Evolutionary conservation across 1,140 invertebrate genomes (phyloP), one percentile per base, ranked within the genome.

Genomic region (Camponotus pennsylvanicus): DNA sequence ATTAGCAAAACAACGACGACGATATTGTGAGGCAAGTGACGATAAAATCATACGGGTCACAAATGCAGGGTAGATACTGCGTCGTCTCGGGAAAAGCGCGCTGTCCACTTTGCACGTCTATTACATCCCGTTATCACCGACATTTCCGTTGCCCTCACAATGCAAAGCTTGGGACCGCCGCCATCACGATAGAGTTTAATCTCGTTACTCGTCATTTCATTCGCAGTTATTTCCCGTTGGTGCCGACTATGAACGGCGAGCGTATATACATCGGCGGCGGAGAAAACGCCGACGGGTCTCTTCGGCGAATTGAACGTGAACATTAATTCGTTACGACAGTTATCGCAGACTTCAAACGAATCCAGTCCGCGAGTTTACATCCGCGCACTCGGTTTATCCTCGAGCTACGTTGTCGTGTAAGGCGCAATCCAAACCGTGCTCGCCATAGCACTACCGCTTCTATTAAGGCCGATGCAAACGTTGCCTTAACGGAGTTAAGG

Each of bases 381-480:
- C 64, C 11, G 45, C 71, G 59, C 13, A 18, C 55, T 42, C 13
- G 61, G 67, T 63, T 77, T 49, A 67, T 77, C 45, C 55, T 21
- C 42, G 27, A n/a, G 59, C 18, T 15, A 15, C 40, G 15, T 59
- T 42, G 18, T 75, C 40, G 40, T n/a, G 45, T 59, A 83, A 83
- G 61, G 52, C 49, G 88, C 70, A 76, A 73, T 40, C 55, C 45
- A 80, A 73, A 71, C 57, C 57, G 27, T 13, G 64, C 61, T 80
- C 75, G 64, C 75, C 32, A 83, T 77, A 55, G 49, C 49, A 52
- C 49, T 21, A 11, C 34, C 49, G 45, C 70, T 83, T 89, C 85
- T 59, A 86, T 89, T 87, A 89, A 84, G 67, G 1, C 63, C 78
- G 83, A 90, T 89, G 89, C 88, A 89, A 90, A 87, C 85, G 59